These are phyloP conservation scores for Brachypodius melanocephalos DNA, from an alignment of 2,113 vertebrate genomes.

Conservation along the genomic window DNA sequence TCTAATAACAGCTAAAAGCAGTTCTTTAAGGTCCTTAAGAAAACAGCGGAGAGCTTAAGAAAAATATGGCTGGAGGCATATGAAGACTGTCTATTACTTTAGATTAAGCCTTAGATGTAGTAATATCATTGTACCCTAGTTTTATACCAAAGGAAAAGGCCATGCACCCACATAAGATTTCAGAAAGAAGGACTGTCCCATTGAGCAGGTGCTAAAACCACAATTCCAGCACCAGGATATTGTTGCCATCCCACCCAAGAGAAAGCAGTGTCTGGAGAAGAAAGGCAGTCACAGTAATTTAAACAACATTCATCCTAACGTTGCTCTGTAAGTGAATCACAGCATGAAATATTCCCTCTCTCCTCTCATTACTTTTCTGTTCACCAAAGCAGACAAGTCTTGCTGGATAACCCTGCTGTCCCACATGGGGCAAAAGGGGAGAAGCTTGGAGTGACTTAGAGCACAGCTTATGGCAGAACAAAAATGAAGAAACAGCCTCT, in stretches of 20 bases:
- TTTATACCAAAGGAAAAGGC: not conserved
- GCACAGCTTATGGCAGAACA: not conserved
- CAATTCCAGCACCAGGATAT: not conserved
- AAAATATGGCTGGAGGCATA: not conserved
- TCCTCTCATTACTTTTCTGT: not conserved
- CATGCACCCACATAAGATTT: rapidly evolving
- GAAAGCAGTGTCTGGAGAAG: not conserved
- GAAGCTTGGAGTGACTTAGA: not conserved
- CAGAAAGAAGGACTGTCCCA: not conserved
- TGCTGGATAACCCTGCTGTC: not conserved
- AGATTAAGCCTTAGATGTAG: not conserved
- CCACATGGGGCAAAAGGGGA: rapidly evolving
- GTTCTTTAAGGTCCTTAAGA: not conserved
- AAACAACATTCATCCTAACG: not conserved
- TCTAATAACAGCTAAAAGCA: not conserved
- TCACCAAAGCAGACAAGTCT: not conserved
- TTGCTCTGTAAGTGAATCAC: not conserved
- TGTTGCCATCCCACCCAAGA: not conserved
- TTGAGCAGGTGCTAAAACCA: not conserved
- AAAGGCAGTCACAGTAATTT: not conserved
- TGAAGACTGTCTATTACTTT: not conserved
- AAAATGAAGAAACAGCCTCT: not conserved
- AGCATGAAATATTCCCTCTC: not conserved
- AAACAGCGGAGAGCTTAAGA: not conserved
- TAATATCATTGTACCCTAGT: no score